phyloP scores from a whole-genome alignment of 2,888 invertebrate genomes.

The Syrphus vitripennis region DNA sequence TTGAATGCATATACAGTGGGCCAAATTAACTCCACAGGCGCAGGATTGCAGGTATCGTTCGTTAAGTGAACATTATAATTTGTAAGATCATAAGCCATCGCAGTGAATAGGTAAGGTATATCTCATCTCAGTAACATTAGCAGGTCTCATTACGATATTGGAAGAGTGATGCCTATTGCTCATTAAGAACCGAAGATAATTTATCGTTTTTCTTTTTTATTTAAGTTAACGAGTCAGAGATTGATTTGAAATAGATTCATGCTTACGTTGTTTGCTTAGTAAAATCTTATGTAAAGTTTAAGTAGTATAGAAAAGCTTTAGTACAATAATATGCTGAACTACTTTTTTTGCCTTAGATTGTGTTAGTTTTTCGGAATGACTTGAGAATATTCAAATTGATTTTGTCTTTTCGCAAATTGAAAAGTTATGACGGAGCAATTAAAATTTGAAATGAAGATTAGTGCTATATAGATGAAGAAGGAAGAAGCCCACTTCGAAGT shows the following conservation, averaged over 20 bases:
- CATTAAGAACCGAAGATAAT: conserved; percentile 48
- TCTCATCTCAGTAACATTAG: neutral
- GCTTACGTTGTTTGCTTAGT: too few species aligned
- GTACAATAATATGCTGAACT: too few species aligned
- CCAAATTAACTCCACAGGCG: neutral
- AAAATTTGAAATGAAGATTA: too few species aligned
- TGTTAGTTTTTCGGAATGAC: too few species aligned
- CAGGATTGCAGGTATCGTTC: conserved; percentile 38
- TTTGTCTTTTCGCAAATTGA: too few species aligned
- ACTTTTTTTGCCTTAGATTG: too few species aligned
- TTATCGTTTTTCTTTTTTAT: conserved; percentile 25
- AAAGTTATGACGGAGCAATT: too few species aligned
- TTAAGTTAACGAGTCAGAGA: conserved; percentile 38
- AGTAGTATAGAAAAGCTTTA: too few species aligned
- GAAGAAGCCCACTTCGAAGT: too few species aligned
- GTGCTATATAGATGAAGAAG: too few species aligned
- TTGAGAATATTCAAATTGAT: too few species aligned
- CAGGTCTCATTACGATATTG: conserved; percentile 35
- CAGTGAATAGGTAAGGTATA: neutral
- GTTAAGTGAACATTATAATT: conserved; percentile 61
- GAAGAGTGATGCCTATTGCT: conserved; percentile 53
- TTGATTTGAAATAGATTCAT: conserved; percentile 43
- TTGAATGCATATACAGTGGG: conserved; percentile 6
- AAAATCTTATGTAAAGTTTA: too few species aligned
- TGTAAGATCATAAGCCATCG: conserved; percentile 44